Percentiles rank a stretch among this genome's conserved stretches.
Conservation (phyloP, 2,888 invertebrate genomes). For the Anoncus sp. region DNA sequence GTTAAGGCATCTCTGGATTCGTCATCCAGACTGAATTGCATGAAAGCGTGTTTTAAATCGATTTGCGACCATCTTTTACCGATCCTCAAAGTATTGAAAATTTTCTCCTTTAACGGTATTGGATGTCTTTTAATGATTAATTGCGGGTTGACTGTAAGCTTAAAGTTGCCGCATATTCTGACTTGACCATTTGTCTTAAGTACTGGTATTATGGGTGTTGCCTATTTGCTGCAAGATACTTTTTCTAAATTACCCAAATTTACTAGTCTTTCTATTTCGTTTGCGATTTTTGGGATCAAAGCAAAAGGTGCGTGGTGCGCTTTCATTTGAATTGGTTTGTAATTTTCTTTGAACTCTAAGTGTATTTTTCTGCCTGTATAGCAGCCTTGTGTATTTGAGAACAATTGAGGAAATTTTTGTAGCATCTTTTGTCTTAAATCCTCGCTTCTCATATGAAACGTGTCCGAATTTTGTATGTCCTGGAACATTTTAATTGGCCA, state of each 20-base stretch:
- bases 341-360: conserved; percentile 61
- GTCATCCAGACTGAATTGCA: conserved; percentile 76
- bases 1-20: conserved; percentile 75
- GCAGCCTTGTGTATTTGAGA: conserved; percentile 44
- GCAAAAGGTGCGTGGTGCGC: conserved; percentile 66
- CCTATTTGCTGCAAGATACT: conserved; percentile 71
- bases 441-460: too few relatives aligned
- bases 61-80: conserved; percentile 71
- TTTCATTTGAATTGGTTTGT: conserved; percentile 63
- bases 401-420: conserved; percentile 48
- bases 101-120: conserved; percentile 70
- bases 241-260: conserved; percentile 64
- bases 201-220: conserved; percentile 72
- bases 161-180: conserved; percentile 68
- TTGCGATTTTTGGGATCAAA: conserved; percentile 40
- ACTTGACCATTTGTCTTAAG: conserved; percentile 40
- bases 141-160: conserved; percentile 70
- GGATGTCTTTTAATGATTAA: conserved; percentile 70
- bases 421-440: too few relatives aligned
- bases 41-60: conserved; percentile 75
- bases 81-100: conserved; percentile 68
- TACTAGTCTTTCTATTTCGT: conserved; percentile 60
- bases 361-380: conserved; percentile 58
- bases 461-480: not conserved
- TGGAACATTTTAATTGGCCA: conserved; percentile 40